Base-by-base conservation (phyloP, 2,797 vertebrate genomes). In the Acanthopagrus latus region DNA sequence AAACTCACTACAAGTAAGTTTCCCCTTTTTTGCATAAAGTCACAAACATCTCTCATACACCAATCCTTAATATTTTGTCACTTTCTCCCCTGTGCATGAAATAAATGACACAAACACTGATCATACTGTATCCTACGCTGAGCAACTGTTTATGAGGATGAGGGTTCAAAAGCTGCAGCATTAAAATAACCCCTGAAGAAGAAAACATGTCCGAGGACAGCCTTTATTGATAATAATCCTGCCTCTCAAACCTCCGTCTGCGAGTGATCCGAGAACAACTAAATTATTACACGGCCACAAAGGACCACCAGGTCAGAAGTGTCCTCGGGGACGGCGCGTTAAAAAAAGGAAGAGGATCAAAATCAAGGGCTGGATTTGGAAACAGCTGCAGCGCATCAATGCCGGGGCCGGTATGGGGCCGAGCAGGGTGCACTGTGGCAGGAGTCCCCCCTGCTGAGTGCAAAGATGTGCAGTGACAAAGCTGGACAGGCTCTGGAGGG, bases 341-440 rank as follows among this genome's bases (percentile, higher is more conserved):
- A 60, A 68, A 60, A 85, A 70, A 77, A 75, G 84, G 77, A 90
- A 88, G 86, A 92, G 90, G 91, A 90, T 94, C 92, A 94, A 94
- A 93, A 94, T 93, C 91, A 92, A 93, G 92, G 93, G 77, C 81
- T 86, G 92, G 90, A 95, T 95, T 94, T 95, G 92, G 88, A 94
- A 95, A 94, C 95, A 95, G 94, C 95, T 95, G 95, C 95, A 87
- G 69, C 0, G 78, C 80, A 88, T 92, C 88, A 91, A 90, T 90
- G 86, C 84, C 75, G 76, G 63, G 72, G 79, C 75, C 71, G 43
- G 87, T 77, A 74, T 60, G 72, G 83, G 85, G 86, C 87, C 63
- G 38, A 0, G 44, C 81, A 88, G 84, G 85, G 84, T 71, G 84
- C 81, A 81, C 81, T 71, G 78, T 76, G 87, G 88, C 90, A 89